Base-by-base conservation (phyloP, 1,140 invertebrate genomes). In the Ceratina japonica region DNA sequence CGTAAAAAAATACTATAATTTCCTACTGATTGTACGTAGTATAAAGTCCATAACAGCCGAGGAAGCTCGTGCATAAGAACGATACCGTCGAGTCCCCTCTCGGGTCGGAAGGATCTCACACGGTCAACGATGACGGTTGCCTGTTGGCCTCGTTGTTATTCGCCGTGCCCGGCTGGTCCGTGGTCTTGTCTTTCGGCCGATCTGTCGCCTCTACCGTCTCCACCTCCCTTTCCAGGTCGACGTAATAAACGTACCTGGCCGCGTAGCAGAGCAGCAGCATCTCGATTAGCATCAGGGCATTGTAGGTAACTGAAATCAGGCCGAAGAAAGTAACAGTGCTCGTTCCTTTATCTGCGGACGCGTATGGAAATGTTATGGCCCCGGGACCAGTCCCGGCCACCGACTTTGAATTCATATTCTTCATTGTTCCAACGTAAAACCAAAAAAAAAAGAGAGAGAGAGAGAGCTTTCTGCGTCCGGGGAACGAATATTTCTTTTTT, bases 191-290 rank as follows among this genome's bases (percentile, higher is more conserved):
- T 83, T 87, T 87, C 63, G 80, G 51, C 54, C 82, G 83, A 89
- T 90, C 89, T 76, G 59, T 80, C 54, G 79, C 51, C 18, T 85
- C 75, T 15, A 37, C 44, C 70, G 82, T 68, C 64, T 73, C 58
- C 68, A 76, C 71, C 79, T 81, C 82, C 22, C 51, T 80, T 56
- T 83, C 85, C 56, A 86, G 79, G 54, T 88, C 79, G 58, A 88
- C 87, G 83, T 91, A 79, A 83, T 89, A 93, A 80, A 92, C 74
- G 79, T 87, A 75, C 70, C 90, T 86, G 13, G 91, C 91, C n/a
- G 87, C 90, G 84, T 90, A 92, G 80, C 90, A 90, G 27, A 93
- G 90, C 82, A 92, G 80, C 87, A 92, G 81, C 92, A 93, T 93
- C 82, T 92, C 92, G 87, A 92, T 89, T 89, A 93, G 79, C 87